phyloP scores from a whole-genome alignment of 1,140 invertebrate genomes.

The Plodia interpunctella region DNA sequence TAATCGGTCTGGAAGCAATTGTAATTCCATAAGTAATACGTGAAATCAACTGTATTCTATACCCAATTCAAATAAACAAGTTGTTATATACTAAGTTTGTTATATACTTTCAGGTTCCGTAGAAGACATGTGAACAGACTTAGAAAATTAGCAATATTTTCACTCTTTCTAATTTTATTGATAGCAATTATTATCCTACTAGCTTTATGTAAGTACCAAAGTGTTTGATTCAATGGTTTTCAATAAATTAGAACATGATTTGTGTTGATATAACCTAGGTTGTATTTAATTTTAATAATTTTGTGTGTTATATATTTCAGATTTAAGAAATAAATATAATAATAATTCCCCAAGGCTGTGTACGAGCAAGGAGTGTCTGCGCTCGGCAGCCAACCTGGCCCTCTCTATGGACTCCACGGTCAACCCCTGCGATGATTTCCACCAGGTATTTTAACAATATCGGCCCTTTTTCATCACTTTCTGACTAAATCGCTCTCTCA shows the following conservation, averaged over 20 bases:
- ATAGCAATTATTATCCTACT: conserved; percentile 70
- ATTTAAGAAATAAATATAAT: conserved; percentile 44
- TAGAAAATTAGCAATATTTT: conserved; percentile 50
- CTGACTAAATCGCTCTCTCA: no score
- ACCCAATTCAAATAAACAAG: no score
- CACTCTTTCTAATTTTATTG: conserved; percentile 60
- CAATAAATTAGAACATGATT: no score
- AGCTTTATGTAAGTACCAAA: conserved; percentile 63
- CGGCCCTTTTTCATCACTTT: no score
- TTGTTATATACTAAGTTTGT: no score
- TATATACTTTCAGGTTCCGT: conserved; percentile 74
- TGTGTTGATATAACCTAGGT: conserved; percentile 29
- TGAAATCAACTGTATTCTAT: no score
- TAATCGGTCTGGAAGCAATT: no score
- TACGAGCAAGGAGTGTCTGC: conserved; percentile 78
- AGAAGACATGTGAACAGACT: conserved; percentile 76
- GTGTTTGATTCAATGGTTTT: no score
- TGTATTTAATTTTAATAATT: background rate
- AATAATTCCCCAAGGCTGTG: conserved; percentile 66
- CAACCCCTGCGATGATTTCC: conserved; percentile 83
- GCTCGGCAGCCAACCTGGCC: conserved; percentile 80
- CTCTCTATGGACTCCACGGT: conserved; percentile 79
- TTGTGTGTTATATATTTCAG: conserved; percentile 24
- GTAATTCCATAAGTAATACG: no score
- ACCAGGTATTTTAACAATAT: conserved; percentile 75